These are phyloP conservation scores for Corbicula japonica DNA, from an alignment of 2,888 invertebrate species.

Conservation along the genomic window DNA sequence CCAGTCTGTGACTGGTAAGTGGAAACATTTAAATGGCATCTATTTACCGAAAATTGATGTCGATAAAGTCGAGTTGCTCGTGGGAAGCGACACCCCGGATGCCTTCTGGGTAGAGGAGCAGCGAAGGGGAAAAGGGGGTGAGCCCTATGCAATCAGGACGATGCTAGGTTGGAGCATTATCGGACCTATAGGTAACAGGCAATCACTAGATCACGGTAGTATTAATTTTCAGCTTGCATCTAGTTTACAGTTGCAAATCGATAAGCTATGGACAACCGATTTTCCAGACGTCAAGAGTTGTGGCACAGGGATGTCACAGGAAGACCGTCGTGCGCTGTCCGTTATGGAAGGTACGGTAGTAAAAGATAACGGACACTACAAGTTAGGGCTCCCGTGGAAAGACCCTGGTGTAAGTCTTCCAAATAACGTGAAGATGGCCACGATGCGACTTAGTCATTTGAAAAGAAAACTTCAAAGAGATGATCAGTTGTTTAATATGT, in stretches of 20 bases:
- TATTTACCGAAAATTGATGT: not conserved
- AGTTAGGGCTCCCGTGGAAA: slow-evolving; percentile 27
- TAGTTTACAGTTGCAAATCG: not conserved
- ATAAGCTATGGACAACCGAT: slow-evolving; percentile 27
- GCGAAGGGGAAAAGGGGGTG: not conserved
- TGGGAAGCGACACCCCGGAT: not conserved
- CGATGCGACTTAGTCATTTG: slow-evolving; percentile 31
- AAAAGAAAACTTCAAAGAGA: slow-evolving; percentile 34
- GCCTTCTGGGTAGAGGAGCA: not conserved
- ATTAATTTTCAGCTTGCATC: not conserved
- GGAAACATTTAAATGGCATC: slow-evolving; percentile 1
- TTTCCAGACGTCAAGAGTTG: not conserved
- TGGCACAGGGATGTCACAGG: not conserved
- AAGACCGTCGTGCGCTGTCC: slow-evolving; percentile 3
- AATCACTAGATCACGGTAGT: not conserved
- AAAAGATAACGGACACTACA: slow-evolving; percentile 26
- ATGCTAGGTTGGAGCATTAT: slow-evolving; percentile 32
- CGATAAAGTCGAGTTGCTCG: not conserved
- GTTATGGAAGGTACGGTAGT: slow-evolving; percentile 27
- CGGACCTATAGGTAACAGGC: slow-evolving; percentile 6
- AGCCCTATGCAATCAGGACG: slow-evolving; percentile 42
- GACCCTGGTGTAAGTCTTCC: slow-evolving; percentile 27
- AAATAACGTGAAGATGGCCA: slow-evolving; percentile 35
- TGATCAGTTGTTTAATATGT: slow-evolving; percentile 15
- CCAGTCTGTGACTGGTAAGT: not conserved